Evolutionary conservation across 1,140 invertebrate genomes (phyloP).

Genomic region (Drosophila guanche): DNA sequence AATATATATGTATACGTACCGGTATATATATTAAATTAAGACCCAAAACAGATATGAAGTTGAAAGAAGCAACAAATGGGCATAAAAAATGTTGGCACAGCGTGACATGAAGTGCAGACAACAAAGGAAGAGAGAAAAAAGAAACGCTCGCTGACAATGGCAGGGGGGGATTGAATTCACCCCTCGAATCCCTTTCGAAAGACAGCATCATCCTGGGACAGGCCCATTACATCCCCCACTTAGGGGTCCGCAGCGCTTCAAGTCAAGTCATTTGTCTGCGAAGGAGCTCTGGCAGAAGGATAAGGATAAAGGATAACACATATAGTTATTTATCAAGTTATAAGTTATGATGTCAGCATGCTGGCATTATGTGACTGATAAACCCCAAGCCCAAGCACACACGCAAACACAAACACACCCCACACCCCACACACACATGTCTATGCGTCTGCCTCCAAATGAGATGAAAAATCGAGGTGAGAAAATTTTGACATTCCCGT

Average conservation of each 20-base stretch:
- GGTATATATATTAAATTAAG: conserved; percentile 7
- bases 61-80: conserved; percentile 4
- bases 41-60: conserved; percentile 8
- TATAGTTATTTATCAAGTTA: conserved; percentile 81
- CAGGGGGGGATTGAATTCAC: background rate
- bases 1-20: background rate
- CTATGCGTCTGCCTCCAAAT: conserved; percentile 48
- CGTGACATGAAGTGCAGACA: conserved; percentile 16
- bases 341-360: conserved; percentile 81
- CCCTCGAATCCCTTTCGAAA: no score
- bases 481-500: conserved; percentile 70
- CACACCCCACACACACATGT: conserved; percentile 4
- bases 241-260: conserved; percentile 19
- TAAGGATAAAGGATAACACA: conserved; percentile 60
- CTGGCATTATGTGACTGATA: conserved; percentile 78
- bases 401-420: conserved; percentile 25
- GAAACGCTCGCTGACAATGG: conserved; percentile 35
- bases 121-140: conserved; percentile 30
- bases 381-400: conserved; percentile 51
- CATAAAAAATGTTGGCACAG: conserved; percentile 21
- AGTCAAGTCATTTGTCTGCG: conserved; percentile 78
- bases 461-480: conserved; percentile 80
- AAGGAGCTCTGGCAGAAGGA: conserved; percentile 17
- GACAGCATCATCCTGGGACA: no score
- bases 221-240: background rate